Evolutionary conservation across 2,113 vertebrate genomes (phyloP), one percentile per base, ranked within the genome.

Genomic region (Trematomus loennbergii): DNA sequence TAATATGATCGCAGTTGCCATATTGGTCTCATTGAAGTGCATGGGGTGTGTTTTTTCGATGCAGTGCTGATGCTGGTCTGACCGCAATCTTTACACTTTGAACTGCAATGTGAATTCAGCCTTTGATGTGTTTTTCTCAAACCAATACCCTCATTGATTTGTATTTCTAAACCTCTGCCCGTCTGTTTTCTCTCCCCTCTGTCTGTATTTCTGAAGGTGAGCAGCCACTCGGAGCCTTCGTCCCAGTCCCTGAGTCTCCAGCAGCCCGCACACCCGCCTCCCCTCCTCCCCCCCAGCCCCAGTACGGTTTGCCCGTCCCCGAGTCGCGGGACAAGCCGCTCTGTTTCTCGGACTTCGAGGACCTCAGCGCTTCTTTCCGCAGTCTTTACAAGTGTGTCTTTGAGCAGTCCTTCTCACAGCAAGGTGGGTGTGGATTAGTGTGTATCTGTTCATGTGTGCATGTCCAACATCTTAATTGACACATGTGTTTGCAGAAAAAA

Each of bases 341-440:
- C 67, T 95, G 95, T 70, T 96, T 97, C 92, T 95, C 95, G 2
- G 96, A 97, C 89, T 96, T 96, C 36, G 95, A 96, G 93, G 96
- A 97, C 95, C 96, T 97, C 82, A 97, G 96, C 88, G 92, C 96
- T 81, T 97, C 96, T 81, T 96, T 97, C 93, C 95, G 96, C 87
- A 96, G 96, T 84, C 95, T 97, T 80, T 97, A 97, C 90, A 96
- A 96, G 85, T 96, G 95, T 61, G 95, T 97, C 91, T 97, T 97
- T 83, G 96, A 96, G 90, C 96, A 96, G 93, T 94, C 95, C 72
- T 95, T 96, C 90, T 94, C 94, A 58, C 95, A 96, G 84, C 96
- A 96, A 95, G 96, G 96, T 97, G 81, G 90, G 95, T 91, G 66
- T 9, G 69, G 45, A 33, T 82, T 58, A 36, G 22, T 49, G 43